Evolutionary conservation across 2,888 invertebrate genomes (phyloP), one percentile per base, ranked within the genome.

Genomic region (Agonopterix alstromeriana): DNA sequence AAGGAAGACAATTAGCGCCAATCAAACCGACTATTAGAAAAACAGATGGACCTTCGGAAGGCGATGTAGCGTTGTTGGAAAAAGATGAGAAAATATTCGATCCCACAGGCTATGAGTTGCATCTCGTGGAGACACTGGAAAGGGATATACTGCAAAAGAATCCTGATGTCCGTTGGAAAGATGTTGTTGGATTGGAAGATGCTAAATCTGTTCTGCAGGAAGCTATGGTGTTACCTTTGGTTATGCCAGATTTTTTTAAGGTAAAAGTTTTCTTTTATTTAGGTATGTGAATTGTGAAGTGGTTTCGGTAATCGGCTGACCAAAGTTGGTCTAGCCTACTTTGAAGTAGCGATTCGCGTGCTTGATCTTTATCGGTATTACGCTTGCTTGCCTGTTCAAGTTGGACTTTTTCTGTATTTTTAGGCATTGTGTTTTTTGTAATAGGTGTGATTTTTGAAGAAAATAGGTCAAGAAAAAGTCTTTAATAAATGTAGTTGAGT

Each of bases 161-260:
- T 70, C 95, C 95, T 0, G 92, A 93, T 64, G 93, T 96, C n/a
- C 92, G 92, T 53, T 97, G 96, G 96, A 92, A 89, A 50, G 93
- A 93, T 70, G 94, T 94, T 10, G 92, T 94, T 2, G 94, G 94
- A 1, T 82, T 94, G 45, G 91, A 92, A 50, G 94, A 94, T 61
- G 94, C 94, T 0, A 94, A 94, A 67, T 89, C 94, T 27, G 91
- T 97, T 51, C 75, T 93, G 40, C 95, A 97, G 71, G 97, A 97
- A 75, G 96, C 97, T 1, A 94, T 97, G 58, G 96, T 97, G 0
- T 78, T 97, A 55, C 97, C 97, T 0, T 90, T 95, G 35, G 92
- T 95, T 51, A 94, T 97, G 91, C 97, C 97, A 0, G 95, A 96
- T 67, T 96, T 95, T 80, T 97, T 97, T 73, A 95, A 94, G 87